Evolutionary conservation across 2,113 vertebrate genomes (phyloP), one percentile per base, ranked within the genome.

Genomic region (Grus americana): DNA sequence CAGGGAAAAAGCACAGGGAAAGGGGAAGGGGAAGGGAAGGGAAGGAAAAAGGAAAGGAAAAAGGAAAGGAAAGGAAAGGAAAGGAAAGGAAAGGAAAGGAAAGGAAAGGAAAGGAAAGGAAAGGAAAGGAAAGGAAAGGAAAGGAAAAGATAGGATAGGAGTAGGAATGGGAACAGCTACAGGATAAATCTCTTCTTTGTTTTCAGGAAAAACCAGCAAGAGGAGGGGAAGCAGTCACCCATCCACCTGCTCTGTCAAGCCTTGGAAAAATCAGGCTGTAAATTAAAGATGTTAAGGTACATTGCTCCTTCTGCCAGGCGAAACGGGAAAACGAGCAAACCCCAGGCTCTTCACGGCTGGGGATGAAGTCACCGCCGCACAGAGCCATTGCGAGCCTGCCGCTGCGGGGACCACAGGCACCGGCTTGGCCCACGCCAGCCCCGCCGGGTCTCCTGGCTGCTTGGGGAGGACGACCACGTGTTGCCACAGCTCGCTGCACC

Each of bases 401-500:
- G 32, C 57, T 34, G 57, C 20, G 19, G 34, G 20, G 34, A 14
- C 57, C 34, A 13, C 34, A n/a, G 57, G 34, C 34, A 21, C 34
- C 34, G 57, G 57, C 34, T 52, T 52, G 50, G 50, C 26, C 12
- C 13, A 24, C 26, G 42, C 44, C 6, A 10, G 67, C 55, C 36
- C 0, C 2, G 57, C 46, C 8, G 5, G 21, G 34, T 47, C 40
- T 54, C 59, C 52, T 15, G 5, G 3, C 62, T 18, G 52, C 52
- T 4, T 2, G 1, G 18, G 71, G n/a, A 40, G n/a, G 50, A 14
- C 5, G n/a, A 9, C 22, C 22, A 5, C 4, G 3, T 32, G 38
- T 40, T 4, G 1, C 70, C 49, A 6, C 1, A 2, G 49, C 34
- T 54, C 3, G 7, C 34, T 17, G 18, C 29, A 10, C 1, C 3